Percentiles rank a stretch among this genome's conserved stretches.
phyloP scores from a whole-genome alignment of 2,888 invertebrate genomes.

The Pseudococcus jackbeardsleyi region DNA sequence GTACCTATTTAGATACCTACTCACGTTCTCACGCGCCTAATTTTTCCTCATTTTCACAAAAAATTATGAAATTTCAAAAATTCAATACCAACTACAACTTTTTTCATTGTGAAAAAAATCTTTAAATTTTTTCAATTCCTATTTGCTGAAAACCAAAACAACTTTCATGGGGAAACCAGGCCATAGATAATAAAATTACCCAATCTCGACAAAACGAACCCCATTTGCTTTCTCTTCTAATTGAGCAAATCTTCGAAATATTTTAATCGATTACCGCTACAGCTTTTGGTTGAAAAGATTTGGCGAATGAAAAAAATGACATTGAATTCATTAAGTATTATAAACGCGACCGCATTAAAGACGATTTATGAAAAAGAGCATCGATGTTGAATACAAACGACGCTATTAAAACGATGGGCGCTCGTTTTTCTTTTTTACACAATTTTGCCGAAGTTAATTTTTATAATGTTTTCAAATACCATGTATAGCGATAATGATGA shows the following conservation, averaged over 20 bases:
- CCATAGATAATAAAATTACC: not conserved
- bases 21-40: no score
- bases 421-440: not conserved
- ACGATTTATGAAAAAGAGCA: not conserved
- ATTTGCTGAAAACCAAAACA: no score
- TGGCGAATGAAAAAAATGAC: not conserved
- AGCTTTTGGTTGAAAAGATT: not conserved
- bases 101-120: no score
- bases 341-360: not conserved
- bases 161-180: no score
- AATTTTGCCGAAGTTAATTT: not conserved
- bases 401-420: slow-evolving; percentile 7
- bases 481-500: slow-evolving; percentile 10
- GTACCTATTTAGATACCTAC: no score
- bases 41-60: no score
- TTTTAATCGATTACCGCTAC: not conserved
- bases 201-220: not conserved
- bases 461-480: slow-evolving; percentile 23
- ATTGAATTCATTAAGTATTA: not conserved
- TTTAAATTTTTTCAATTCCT: no score
- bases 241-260: not conserved
- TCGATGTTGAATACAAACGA: slow-evolving; percentile 22
- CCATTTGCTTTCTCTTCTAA: not conserved
- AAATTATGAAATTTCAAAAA: no score
- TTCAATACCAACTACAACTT: no score